Evolutionary conservation across 2,797 vertebrate species (phyloP), one percentile per base, ranked within the genome.

Genomic region (Crocidura indochinensis): DNA sequence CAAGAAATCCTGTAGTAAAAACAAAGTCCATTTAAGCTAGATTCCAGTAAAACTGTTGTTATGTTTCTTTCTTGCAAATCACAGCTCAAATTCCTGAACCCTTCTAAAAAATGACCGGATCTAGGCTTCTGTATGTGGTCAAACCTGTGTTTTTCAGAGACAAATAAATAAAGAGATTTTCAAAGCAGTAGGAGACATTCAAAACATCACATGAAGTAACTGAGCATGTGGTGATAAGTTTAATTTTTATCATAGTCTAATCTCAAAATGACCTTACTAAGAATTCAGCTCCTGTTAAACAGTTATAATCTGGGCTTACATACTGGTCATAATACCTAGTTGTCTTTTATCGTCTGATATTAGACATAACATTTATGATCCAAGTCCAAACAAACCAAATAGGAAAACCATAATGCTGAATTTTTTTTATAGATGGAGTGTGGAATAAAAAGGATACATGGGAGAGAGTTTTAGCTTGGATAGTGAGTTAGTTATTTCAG

Each of bases 381-480:
- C 88, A 92, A 83, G 71, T 44, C 92, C 51, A 88, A 60, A 60
- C 19, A 47, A 72, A 69, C 29, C 87, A 93, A 94, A 62, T 89
- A 64, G 82, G 87, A 29, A 77, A 69, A 20, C 38, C 27, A 51
- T 46, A 15, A 47, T 20, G 31, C 19, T 64, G 10, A 72, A 85
- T 73, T 60, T 11, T 92, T 91, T 56, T n/a, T 44, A 27, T 6
- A 5, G n/a, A 9, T 8, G 10, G 1, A 2, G 0, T 78, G 51
- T 47, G 46, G 8, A 8, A 44, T 11, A 51, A 0, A n/a, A 29
- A 81, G 17, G 0, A 10, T 14, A 20, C 64, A 0, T 72, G 14
- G 0, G 8, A 83, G 12, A 47, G 47, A 9, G 10, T 2, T 2
- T 0, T 74, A 53, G n/a, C 69, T 84, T 81, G 22, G 12, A 71